Conservation (phyloP, 1,140 invertebrate genomes). For the Lysiphlebus fabarum region DNA sequence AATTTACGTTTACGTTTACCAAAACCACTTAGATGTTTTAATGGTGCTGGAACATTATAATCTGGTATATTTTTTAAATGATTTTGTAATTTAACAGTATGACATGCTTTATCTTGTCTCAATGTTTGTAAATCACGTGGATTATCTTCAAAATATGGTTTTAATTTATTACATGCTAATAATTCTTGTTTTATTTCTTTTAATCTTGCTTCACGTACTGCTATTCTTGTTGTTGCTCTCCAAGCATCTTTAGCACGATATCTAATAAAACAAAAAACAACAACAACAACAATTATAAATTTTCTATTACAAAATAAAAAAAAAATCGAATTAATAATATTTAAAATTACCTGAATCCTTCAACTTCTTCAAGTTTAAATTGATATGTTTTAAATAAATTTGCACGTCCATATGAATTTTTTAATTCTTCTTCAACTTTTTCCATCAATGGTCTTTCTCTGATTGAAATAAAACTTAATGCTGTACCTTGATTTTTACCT, state of each 20-base stretch:
- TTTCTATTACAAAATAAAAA: slow-evolving; percentile 5
- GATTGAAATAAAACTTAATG: slow-evolving; percentile 87
- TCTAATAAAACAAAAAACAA: slow-evolving; percentile 31
- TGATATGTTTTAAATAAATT: slow-evolving; percentile 78
- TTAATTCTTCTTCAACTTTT: slow-evolving; percentile 73
- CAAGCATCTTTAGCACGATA: slow-evolving; percentile 93
- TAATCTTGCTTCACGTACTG: slow-evolving; percentile 86
- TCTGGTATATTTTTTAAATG: slow-evolving; percentile 92
- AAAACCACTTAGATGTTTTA: slow-evolving; percentile 62
- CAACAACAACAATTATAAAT: slow-evolving; percentile 14
- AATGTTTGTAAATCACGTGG: slow-evolving; percentile 85
- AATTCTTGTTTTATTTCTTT: slow-evolving; percentile 96
- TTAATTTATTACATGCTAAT: slow-evolving; percentile 87
- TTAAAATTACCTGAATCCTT: slow-evolving; percentile 81
- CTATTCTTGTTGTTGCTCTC: slow-evolving; percentile 87
- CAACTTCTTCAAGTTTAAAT: slow-evolving; percentile 92
- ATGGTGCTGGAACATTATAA: slow-evolving; percentile 80
- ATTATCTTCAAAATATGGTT: slow-evolving; percentile 94
- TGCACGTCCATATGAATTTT: slow-evolving; percentile 57
- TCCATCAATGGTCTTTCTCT: slow-evolving; percentile 75
- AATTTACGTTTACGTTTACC: slow-evolving; percentile 50
- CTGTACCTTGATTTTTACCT: slow-evolving; percentile 90
- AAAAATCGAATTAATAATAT: neutral
- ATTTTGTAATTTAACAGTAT: slow-evolving; percentile 77
- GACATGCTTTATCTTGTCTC: slow-evolving; percentile 88